Percentiles rank a stretch among this genome's conserved stretches.
phyloP scores from a whole-genome alignment of 1,140 invertebrate species.

The Euwallacea fornicatus region DNA sequence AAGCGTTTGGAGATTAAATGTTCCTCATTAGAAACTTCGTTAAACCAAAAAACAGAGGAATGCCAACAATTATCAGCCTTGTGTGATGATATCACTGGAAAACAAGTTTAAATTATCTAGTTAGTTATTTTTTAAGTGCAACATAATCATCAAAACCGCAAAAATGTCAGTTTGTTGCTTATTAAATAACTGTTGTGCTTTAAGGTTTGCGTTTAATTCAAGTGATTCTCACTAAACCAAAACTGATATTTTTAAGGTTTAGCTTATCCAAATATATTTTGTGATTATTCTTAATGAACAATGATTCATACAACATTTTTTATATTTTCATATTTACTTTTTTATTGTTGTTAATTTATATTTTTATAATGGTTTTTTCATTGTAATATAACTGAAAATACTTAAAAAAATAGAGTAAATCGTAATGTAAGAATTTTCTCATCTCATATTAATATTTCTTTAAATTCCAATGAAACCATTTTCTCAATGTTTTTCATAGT shows the following conservation, averaged over 20 bases:
- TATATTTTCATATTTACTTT: constrained; percentile 30
- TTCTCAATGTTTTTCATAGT: too few species aligned
- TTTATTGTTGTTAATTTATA: constrained; percentile 37
- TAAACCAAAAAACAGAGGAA: constrained; percentile 50
- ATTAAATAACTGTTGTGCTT: too few species aligned
- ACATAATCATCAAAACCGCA: not conserved
- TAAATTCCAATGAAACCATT: too few species aligned
- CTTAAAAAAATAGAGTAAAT: not conserved
- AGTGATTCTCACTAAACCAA: not conserved
- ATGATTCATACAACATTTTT: constrained; percentile 25
- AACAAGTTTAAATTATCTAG: constrained; percentile 33
- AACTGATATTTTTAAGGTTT: constrained; percentile 17
- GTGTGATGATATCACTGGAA: constrained; percentile 50
- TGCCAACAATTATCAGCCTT: constrained; percentile 45
- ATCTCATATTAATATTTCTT: too few species aligned
- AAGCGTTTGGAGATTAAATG: constrained; percentile 49
- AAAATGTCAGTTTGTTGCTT: constrained; percentile 18
- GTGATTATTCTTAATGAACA: constrained; percentile 26
- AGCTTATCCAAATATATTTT: constrained; percentile 21
- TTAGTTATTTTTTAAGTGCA: not conserved
- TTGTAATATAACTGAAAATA: constrained; percentile 23
- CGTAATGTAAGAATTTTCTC: too few species aligned
- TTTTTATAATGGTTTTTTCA: constrained; percentile 29
- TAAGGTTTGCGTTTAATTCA: too few species aligned
- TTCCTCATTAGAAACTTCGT: constrained; percentile 44